These are phyloP conservation scores for Drosophila kokeensis DNA, from an alignment of 2,888 invertebrate species.

Conservation along the genomic window DNA sequence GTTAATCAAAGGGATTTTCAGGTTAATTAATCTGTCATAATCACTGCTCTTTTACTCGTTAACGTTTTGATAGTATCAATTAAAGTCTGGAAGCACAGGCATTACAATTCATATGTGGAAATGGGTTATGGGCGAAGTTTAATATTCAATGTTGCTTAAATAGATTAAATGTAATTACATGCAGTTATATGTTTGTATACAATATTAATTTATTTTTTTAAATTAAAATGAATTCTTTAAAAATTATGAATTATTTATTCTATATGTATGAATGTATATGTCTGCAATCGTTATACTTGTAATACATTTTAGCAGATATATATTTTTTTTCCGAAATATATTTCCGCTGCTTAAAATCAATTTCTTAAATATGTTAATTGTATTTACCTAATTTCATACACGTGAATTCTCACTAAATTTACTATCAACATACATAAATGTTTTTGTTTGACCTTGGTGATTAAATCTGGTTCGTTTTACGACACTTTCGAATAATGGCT, in stretches of 20 bases:
- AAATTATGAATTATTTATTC: neutral
- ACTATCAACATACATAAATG: too few species aligned
- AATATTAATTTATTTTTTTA: neutral
- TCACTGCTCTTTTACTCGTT: too few species aligned
- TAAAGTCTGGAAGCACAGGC: neutral
- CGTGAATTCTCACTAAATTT: neutral
- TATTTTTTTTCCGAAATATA: neutral
- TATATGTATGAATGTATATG: neutral
- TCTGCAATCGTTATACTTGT: neutral
- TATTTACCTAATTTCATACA: neutral
- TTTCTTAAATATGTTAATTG: neutral
- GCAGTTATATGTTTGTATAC: neutral
- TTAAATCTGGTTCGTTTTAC: constrained; percentile 10
- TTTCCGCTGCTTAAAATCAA: neutral
- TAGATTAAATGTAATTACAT: neutral
- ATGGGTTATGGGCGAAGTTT: neutral
- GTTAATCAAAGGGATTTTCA: neutral
- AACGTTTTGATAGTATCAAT: neutral
- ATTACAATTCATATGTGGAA: neutral
- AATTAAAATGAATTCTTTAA: neutral
- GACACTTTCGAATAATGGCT: constrained; percentile 10
- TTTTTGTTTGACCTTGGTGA: constrained; percentile 30
- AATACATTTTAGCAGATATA: neutral
- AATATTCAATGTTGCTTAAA: neutral
- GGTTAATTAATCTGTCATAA: neutral